A percentile compares a stretch with the other conserved stretches of the same genome.
Conservation (phyloP, 2,888 invertebrate species). For the Scrobipalpa atriplicella region DNA sequence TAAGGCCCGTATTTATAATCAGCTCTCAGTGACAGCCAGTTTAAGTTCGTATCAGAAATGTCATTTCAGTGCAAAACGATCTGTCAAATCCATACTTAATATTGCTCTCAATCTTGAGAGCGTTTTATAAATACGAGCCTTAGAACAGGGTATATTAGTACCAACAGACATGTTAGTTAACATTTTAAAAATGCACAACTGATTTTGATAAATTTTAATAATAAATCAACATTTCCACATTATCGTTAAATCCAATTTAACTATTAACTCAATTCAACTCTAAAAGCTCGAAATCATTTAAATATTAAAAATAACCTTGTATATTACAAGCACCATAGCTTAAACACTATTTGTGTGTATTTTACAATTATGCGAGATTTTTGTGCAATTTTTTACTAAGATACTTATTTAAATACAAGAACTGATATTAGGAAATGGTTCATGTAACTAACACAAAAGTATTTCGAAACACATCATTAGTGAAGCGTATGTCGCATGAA, state of each 20-base stretch:
- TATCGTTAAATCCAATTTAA: slow-evolving; percentile 23
- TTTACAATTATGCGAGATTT: slow-evolving; percentile 19
- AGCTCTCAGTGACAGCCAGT: too few species aligned
- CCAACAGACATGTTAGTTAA: slow-evolving; percentile 34
- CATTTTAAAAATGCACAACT: slow-evolving; percentile 19
- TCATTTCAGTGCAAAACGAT: too few species aligned
- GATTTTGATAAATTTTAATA: slow-evolving; percentile 31
- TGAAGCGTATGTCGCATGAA: not conserved
- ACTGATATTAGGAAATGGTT: too few species aligned
- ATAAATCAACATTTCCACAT: slow-evolving; percentile 27
- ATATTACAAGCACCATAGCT: slow-evolving; percentile 29
- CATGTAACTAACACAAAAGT: too few species aligned
- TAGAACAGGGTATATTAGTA: slow-evolving; percentile 20
- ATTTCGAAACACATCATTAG: too few species aligned
- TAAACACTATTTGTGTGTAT: slow-evolving; percentile 24
- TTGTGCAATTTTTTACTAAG: slow-evolving; percentile 23
- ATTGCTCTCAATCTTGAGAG: too few species aligned
- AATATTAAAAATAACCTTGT: slow-evolving; percentile 22
- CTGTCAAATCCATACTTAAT: too few species aligned
- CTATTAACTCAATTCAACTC: slow-evolving; percentile 25
- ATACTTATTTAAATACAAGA: slow-evolving; percentile 9
- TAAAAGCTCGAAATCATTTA: slow-evolving; percentile 17
- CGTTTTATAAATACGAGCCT: too few species aligned
- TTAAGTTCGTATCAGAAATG: too few species aligned
- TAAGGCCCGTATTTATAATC: too few species aligned